Evolutionary conservation across 2,113 vertebrate genomes (phyloP), one percentile per base, ranked within the genome.

Genomic region (Myrmecophaga tridactyla): DNA sequence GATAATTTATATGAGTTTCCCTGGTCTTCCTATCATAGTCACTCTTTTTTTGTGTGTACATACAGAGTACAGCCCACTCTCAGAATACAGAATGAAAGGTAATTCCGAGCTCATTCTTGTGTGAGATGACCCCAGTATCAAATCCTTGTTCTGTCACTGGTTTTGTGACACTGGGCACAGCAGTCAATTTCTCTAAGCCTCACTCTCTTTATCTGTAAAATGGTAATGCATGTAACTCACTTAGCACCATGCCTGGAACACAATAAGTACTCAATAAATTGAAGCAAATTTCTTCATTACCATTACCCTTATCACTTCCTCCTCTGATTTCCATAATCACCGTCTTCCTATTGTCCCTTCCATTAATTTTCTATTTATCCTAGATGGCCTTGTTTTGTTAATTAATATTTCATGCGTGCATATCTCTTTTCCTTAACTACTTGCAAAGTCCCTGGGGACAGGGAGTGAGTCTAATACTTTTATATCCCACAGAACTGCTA

Each of bases 361-460:
- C 72, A 83, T 48, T 92, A 23, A 94, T 91, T 91, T 69, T 82
- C 56, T 83, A 39, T 91, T 92, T 92, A 48, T 75, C 43, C 85
- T 86, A 21, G 0, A 39, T 27, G 56, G 96, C 69, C 88, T 95
- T 67, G 21, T 70, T 92, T 81, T 60, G 41, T 53, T 94, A 86
- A 96, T 95, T 94, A 96, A 76, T 56, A 80, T 63, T 73, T 75
- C 29, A 6, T 20, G 4, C 63, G 20, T 70, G 62, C 10, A 36
- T 63, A 20, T 80, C 73, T 86, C 62, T 51, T 77, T 88, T 80
- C 63, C 75, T 80, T 94, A 92, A 94, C 20, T 17, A 83, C n/a
- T 31, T 36, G 58, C 75, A 76, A 86, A 82, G 36, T 75, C 95
- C 91, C 75, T 18, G 7, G 76, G 69, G 77, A 83, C 29, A 92